These are phyloP conservation scores for Pseudachorutes palmiensis DNA, from an alignment of 1,140 invertebrate genomes.

Conservation along the genomic window DNA sequence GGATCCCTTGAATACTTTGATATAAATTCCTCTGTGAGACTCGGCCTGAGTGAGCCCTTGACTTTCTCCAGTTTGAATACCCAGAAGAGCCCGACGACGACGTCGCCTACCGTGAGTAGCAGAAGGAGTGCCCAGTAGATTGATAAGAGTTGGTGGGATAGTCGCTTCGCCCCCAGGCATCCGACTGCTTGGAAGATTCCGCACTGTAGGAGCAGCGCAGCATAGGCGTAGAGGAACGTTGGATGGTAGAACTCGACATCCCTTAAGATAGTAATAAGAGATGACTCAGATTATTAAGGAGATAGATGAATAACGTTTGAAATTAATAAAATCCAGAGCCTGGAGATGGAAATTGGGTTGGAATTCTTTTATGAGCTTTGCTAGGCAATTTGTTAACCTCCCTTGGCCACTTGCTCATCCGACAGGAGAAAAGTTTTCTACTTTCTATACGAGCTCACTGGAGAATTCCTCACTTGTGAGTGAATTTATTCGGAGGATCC, in stretches of 20 bases:
- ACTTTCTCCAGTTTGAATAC: conserved; percentile 63
- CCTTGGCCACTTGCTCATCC: too few species aligned
- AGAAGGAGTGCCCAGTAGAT: conserved; percentile 75
- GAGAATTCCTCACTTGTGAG: too few species aligned
- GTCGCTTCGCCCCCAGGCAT: conserved; percentile 31
- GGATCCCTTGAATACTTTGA: conserved; percentile 30
- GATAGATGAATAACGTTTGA: too few species aligned
- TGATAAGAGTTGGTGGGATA: conserved; percentile 54
- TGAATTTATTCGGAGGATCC: too few species aligned
- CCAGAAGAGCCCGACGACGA: conserved; percentile 73
- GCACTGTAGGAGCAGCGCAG: conserved; percentile 63
- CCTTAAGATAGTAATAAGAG: conserved; percentile 25
- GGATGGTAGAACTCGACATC: conserved; percentile 56
- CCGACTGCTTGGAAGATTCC: conserved; percentile 35
- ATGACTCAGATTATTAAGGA: conserved; percentile 1
- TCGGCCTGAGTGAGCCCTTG: conserved; percentile 61
- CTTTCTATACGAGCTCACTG: neutral
- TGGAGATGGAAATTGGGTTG: too few species aligned
- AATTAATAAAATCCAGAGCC: too few species aligned
- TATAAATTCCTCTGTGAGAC: conserved; percentile 46
- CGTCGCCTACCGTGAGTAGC: conserved; percentile 69
- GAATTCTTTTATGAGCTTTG: too few species aligned
- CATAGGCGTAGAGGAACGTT: conserved; percentile 72
- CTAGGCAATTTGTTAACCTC: too few species aligned
- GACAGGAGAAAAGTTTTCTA: too few species aligned